Percentiles rank a stretch among this genome's conserved stretches.
These are phyloP conservation scores for Labia minor DNA, from an alignment of 2,888 invertebrate genomes.

Conservation along the genomic window DNA sequence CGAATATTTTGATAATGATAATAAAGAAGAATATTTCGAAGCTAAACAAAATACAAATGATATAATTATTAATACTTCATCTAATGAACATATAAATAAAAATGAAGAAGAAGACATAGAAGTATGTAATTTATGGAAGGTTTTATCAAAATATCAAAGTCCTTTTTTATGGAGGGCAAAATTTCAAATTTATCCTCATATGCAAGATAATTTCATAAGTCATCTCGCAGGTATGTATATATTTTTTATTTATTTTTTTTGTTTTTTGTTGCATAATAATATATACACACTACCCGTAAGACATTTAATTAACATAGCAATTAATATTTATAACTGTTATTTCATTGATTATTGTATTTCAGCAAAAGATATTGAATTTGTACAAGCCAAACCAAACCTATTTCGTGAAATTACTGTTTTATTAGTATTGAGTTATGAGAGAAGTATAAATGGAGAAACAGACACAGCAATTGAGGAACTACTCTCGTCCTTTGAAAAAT, in stretches of 20 bases:
- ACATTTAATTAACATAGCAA: too few relatives aligned
- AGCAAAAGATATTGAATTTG: conserved; percentile 21
- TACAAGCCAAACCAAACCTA: conserved; percentile 17
- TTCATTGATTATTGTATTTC: too few relatives aligned
- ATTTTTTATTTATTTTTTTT: too few relatives aligned
- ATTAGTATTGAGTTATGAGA: conserved; percentile 22
- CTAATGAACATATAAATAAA: too few relatives aligned
- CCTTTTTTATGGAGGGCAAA: not conserved
- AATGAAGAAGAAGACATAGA: not conserved
- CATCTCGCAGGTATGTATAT: not conserved
- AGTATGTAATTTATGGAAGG: not conserved
- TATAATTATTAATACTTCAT: too few relatives aligned
- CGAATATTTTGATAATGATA: too few relatives aligned
- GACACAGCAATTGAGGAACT: conserved; percentile 18
- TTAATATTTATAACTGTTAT: too few relatives aligned
- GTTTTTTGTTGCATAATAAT: too few relatives aligned
- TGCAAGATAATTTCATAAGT: not conserved
- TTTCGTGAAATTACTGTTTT: conserved; percentile 21
- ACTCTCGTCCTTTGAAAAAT: not conserved
- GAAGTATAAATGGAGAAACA: conserved; percentile 15
- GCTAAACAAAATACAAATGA: too few relatives aligned
- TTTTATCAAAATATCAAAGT: not conserved
- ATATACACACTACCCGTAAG: too few relatives aligned
- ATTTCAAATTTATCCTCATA: not conserved
- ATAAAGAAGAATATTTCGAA: too few relatives aligned